Conservation (phyloP, 92 coral and sea anemone species). For the Phenganax marumi region DNA sequence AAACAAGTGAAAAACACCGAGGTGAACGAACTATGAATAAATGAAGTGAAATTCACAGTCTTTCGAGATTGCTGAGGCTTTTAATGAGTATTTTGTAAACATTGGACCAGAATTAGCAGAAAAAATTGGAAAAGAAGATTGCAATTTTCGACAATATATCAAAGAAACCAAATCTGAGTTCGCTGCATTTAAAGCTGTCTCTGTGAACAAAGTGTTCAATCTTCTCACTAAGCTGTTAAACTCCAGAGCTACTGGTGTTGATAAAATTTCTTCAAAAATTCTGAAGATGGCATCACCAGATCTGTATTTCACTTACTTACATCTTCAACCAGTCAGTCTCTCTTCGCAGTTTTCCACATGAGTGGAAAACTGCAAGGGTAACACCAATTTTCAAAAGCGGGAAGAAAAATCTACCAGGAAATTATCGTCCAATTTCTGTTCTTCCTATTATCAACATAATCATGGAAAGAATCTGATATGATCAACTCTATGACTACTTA, state of each 20-base stretch:
- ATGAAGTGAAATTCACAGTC: neutral
- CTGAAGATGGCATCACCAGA: constrained; percentile 1
- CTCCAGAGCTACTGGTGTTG: neutral
- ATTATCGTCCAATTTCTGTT: constrained; percentile 48
- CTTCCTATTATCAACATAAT: constrained; percentile 43
- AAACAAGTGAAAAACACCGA: neutral
- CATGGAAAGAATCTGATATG: constrained; percentile 27
- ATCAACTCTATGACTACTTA: constrained; percentile 46
- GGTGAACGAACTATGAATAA: constrained; percentile 2
- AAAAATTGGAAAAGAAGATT: neutral
- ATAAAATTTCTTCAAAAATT: neutral
- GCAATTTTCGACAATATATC: neutral
- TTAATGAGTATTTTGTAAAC: neutral
- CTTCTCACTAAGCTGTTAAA: neutral
- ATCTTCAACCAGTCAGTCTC: constrained; percentile 38
- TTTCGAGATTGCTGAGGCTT: neutral
- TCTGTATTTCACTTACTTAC: constrained; percentile 31
- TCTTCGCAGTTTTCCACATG: constrained; percentile 34
- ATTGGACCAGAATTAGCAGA: constrained; percentile 4
- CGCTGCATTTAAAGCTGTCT: constrained; percentile 11
- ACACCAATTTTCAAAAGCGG: constrained; percentile 37
- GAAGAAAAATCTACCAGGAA: too few relatives aligned
- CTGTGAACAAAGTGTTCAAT: neutral
- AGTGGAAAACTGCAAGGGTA: constrained; percentile 47
- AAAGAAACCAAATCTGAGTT: constrained; percentile 2